These are phyloP conservation scores for Silurus aristotelis DNA, from an alignment of 2,797 vertebrate species.

Conservation along the genomic window DNA sequence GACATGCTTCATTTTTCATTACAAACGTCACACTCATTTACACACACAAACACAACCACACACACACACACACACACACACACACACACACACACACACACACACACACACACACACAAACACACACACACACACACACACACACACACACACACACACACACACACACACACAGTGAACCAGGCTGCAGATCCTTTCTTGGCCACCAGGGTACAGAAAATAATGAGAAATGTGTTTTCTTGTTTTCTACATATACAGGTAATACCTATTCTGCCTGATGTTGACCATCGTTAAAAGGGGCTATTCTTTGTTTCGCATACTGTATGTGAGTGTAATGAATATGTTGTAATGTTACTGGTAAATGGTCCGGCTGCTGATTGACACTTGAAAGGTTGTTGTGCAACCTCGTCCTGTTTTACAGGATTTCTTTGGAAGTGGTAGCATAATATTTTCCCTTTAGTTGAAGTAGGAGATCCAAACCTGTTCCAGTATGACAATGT, in stretches of 20 bases:
- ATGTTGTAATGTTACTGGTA: no score
- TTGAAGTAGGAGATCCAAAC: no score
- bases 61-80: neutral
- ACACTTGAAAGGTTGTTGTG: no score
- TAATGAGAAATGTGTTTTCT: conserved; percentile 25
- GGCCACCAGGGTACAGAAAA: conserved; percentile 50
- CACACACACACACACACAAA: neutral
- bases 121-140: neutral
- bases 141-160: neutral
- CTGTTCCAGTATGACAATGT: no score
- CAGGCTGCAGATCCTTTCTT: conserved; percentile 30
- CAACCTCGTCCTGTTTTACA: no score
- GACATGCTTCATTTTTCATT: neutral
- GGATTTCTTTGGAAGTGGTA: no score
- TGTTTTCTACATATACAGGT: neutral
- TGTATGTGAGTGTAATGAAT: neutral
- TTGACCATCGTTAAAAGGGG: conserved; percentile 5
- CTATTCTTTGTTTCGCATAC: neutral
- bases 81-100: neutral
- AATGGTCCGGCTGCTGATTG: no score
- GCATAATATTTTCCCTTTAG: no score
- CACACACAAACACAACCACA: no score
- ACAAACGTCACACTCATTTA: neutral
- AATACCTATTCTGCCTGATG: conserved; percentile 21
- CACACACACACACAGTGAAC: neutral